phyloP scores from a whole-genome alignment of 2,888 invertebrate species.

The Halictus ligatus region DNA sequence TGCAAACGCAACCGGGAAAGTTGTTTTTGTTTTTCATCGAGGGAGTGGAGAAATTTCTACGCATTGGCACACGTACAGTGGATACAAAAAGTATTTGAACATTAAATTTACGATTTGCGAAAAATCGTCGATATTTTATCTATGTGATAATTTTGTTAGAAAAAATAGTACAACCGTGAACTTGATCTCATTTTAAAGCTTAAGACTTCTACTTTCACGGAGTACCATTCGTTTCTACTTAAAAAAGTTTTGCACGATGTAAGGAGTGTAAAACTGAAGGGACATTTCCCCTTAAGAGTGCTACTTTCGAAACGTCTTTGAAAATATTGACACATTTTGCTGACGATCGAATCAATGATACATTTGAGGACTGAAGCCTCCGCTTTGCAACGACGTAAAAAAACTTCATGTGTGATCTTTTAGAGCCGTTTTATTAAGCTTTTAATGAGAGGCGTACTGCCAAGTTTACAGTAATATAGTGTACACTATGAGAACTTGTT shows the following conservation, averaged over 20 bases:
- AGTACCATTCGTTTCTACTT: not conserved
- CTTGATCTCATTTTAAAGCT: not conserved
- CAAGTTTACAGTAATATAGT: not conserved
- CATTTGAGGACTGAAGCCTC: not conserved
- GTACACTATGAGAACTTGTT: not conserved
- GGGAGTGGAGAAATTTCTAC: not conserved
- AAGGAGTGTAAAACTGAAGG: not conserved
- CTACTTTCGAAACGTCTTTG: not conserved
- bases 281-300: not conserved
- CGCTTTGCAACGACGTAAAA: not conserved
- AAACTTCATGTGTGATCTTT: not conserved
- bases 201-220: not conserved
- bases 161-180: not conserved
- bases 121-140: not conserved
- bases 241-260: not conserved
- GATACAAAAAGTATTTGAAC: not conserved
- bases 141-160: not conserved
- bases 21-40: not conserved
- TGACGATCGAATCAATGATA: not conserved
- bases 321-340: not conserved
- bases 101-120: not conserved
- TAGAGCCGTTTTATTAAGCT: not conserved
- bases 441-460: not conserved
- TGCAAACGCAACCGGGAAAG: not conserved
- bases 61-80: conserved; percentile 27